Conservation (phyloP, 1,140 invertebrate genomes). For the Drosophila ironensis region DNA sequence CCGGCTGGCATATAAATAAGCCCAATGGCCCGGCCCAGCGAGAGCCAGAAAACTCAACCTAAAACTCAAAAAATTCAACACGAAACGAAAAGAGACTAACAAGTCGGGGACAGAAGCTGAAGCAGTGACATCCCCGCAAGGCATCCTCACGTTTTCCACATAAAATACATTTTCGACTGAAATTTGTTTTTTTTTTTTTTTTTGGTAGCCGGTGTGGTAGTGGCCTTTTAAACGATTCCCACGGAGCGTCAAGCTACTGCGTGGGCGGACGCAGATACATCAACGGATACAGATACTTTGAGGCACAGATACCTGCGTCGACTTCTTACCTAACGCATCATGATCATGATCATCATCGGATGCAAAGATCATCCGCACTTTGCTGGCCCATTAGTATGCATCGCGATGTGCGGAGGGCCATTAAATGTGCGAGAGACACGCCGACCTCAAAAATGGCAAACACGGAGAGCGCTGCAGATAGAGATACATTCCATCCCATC, state of each 20-base stretch:
- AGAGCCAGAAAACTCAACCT: not conserved
- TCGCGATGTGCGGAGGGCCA: conserved; percentile 42
- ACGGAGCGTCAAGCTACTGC: conserved; percentile 49
- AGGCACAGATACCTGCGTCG: conserved; percentile 5
- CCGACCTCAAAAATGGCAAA: conserved; percentile 67
- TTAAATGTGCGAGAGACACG: conserved; percentile 69
- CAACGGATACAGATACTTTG: conserved; percentile 1
- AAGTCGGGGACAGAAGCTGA: conserved; percentile 1
- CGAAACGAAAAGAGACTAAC: not conserved
- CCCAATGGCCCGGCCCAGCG: conserved; percentile 2
- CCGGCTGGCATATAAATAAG: conserved; percentile 75
- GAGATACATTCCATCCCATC: conserved; percentile 20
- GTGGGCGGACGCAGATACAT: conserved; percentile 23
- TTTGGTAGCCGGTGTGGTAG: too few relatives aligned
- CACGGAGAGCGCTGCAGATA: conserved; percentile 23
- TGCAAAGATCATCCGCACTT: conserved; percentile 50
- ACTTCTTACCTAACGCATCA: conserved; percentile 51
- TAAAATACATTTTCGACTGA: conserved; percentile 76
- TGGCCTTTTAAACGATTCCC: conserved; percentile 52
- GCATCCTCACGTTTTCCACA: conserved; percentile 73
- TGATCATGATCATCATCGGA: conserved; percentile 54
- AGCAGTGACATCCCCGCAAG: conserved; percentile 17
- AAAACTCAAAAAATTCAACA: not conserved
- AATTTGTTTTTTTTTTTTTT: conserved; percentile 46
- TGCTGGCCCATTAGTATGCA: conserved; percentile 57